phyloP scores from a whole-genome alignment of 2,113 vertebrate species.

The Nyctibius bracteatus region DNA sequence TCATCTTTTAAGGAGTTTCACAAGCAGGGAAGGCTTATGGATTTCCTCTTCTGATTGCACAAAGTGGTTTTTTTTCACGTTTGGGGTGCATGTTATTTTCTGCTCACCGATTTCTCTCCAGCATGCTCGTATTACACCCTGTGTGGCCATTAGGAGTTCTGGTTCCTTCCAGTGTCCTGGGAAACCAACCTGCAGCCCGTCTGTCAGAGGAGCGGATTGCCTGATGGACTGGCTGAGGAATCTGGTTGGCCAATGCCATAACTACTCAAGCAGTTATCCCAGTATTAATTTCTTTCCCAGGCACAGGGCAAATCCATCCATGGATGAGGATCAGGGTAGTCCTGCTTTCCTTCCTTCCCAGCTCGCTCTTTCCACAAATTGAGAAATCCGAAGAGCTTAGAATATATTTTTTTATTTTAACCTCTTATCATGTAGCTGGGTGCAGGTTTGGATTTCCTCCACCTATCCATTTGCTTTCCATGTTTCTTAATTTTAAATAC shows the following conservation, averaged over 20 bases:
- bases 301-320: not conserved
- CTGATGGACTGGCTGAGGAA: not conserved
- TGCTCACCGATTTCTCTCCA: not conserved
- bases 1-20: not conserved
- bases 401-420: not conserved
- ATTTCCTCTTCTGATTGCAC: not conserved
- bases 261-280: not conserved
- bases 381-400: not conserved
- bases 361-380: not conserved
- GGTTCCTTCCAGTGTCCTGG: not conserved
- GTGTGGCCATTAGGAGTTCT: not conserved
- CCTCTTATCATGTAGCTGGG: not conserved
- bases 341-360: not conserved
- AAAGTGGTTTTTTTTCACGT: not conserved
- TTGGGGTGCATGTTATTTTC: not conserved
- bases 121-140: not conserved
- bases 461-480: not conserved
- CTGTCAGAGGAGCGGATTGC: rapidly evolving
- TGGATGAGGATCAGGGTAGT: not conserved
- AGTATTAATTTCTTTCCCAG: not conserved
- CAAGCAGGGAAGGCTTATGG: not conserved
- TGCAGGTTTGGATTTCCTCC: not conserved
- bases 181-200: not conserved
- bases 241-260: rapidly evolving
- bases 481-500: not conserved